Evolutionary conservation across 2,888 invertebrate genomes (phyloP).

Genomic region (Mechanitis mazaeus): DNA sequence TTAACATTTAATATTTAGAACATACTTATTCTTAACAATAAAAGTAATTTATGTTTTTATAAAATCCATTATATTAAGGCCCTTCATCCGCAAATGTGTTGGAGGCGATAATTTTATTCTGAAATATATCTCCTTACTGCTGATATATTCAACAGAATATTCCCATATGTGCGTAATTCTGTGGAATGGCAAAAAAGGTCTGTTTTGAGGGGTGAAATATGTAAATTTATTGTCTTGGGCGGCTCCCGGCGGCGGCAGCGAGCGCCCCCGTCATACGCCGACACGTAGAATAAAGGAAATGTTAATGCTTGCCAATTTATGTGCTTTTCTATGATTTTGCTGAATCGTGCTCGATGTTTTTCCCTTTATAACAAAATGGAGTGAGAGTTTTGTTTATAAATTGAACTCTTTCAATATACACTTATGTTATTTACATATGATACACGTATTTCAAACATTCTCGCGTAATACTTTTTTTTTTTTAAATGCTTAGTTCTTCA

Average conservation of each 20-base stretch:
- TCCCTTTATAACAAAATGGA: constrained; percentile 59
- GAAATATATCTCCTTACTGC: constrained; percentile 74
- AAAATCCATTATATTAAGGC: constrained; percentile 28
- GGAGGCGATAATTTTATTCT: constrained; percentile 74
- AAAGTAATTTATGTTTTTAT: constrained; percentile 16
- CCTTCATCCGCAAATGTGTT: constrained; percentile 70
- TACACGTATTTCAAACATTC: neutral
- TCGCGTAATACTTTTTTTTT: neutral
- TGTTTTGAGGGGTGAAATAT: constrained; percentile 77
- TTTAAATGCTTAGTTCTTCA: too few species aligned
- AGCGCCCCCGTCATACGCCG: constrained; percentile 74
- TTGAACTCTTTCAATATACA: constrained; percentile 46
- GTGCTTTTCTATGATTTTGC: constrained; percentile 77
- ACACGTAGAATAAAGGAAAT: constrained; percentile 77
- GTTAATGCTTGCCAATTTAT: constrained; percentile 76
- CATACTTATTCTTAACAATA: neutral
- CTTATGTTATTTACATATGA: constrained; percentile 18
- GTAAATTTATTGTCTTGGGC: constrained; percentile 78
- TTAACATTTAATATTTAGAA: neutral
- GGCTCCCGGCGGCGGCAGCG: constrained; percentile 51
- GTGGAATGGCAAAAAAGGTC: constrained; percentile 77
- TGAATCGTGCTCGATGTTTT: constrained; percentile 66
- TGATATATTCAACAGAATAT: constrained; percentile 77
- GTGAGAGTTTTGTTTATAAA: constrained; percentile 54
- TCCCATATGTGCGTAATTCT: constrained; percentile 78